These are phyloP conservation scores for Hippocampus kuda DNA, from an alignment of 2,797 vertebrate genomes.

Conservation along the genomic window DNA sequence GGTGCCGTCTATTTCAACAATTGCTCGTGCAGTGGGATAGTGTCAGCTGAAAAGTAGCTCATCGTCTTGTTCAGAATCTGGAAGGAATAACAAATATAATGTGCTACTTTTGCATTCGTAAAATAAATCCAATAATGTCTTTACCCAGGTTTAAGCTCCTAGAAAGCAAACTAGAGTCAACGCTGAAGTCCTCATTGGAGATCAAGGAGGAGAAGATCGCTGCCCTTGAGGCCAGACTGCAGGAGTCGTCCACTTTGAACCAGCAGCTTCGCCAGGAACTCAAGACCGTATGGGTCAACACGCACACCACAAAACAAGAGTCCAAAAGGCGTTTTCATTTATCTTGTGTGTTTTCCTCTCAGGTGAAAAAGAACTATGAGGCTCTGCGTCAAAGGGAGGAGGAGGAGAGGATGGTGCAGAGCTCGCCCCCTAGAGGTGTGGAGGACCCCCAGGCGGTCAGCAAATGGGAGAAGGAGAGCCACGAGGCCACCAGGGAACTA, in stretches of 20 bases:
- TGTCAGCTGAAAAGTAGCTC: neutral
- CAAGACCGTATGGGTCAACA: slow-evolving; percentile 77
- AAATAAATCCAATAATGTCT: slow-evolving; percentile 3
- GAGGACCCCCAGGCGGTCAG: slow-evolving; percentile 70
- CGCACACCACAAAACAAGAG: neutral
- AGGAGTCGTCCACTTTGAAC: slow-evolving; percentile 95
- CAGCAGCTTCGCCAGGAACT: slow-evolving; percentile 95
- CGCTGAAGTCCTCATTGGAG: slow-evolving; percentile 92
- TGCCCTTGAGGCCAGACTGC: slow-evolving; percentile 90
- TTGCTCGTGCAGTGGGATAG: neutral
- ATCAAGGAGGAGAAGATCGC: slow-evolving; percentile 99
- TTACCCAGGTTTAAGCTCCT: slow-evolving; percentile 82
- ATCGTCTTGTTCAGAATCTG: neutral
- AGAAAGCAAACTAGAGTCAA: slow-evolving; percentile 91
- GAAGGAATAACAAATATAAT: neutral
- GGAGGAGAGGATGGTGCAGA: slow-evolving; percentile 88
- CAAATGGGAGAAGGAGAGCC: slow-evolving; percentile 94
- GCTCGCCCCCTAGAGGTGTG: slow-evolving; percentile 73
- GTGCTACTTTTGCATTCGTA: neutral
- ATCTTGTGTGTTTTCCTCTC: slow-evolving; percentile 6
- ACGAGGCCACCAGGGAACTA: slow-evolving; percentile 90
- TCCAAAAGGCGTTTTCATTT: slow-evolving; percentile 10
- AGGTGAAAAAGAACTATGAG: slow-evolving; percentile 99
- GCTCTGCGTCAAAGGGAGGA: slow-evolving; percentile 94
- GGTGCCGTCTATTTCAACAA: neutral